Percentiles rank a stretch among this genome's conserved stretches.
Conservation (phyloP, 2,888 invertebrate species). For the Synanthedon vespiformis region DNA sequence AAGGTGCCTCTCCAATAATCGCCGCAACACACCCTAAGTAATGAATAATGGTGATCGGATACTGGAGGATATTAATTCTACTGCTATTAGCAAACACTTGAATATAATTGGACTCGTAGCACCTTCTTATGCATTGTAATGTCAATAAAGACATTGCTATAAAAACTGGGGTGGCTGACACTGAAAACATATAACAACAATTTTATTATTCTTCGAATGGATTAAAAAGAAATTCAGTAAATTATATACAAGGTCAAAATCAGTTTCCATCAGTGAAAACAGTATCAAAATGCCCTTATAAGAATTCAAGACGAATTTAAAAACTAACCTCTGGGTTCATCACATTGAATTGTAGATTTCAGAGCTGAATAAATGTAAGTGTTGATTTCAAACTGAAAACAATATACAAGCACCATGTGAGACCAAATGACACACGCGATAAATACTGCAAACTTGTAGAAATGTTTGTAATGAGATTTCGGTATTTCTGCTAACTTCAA, state of each 20-base stretch:
- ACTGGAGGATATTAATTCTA: slow-evolving; percentile 84
- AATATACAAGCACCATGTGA: slow-evolving; percentile 61
- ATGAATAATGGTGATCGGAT: slow-evolving; percentile 80
- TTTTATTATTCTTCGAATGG: too few relatives aligned
- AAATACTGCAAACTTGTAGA: slow-evolving; percentile 78
- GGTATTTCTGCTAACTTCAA: slow-evolving; percentile 75
- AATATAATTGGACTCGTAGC: slow-evolving; percentile 84
- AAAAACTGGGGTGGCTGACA: slow-evolving; percentile 68
- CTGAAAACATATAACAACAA: slow-evolving; percentile 42
- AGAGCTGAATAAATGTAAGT: slow-evolving; percentile 55
- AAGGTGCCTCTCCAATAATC: slow-evolving; percentile 76
- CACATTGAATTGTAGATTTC: slow-evolving; percentile 49
- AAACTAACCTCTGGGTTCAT: slow-evolving; percentile 67
- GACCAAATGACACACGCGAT: slow-evolving; percentile 60
- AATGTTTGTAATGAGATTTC: slow-evolving; percentile 85
- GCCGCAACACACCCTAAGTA: slow-evolving; percentile 79
- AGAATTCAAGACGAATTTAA: too few relatives aligned
- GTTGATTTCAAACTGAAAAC: slow-evolving; percentile 55
- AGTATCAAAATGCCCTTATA: too few relatives aligned
- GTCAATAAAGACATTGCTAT: slow-evolving; percentile 73
- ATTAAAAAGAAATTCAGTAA: too few relatives aligned
- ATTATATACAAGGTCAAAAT: too few relatives aligned
- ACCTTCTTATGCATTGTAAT: slow-evolving; percentile 78
- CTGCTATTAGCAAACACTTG: slow-evolving; percentile 83
- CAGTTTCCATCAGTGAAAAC: too few relatives aligned